phyloP scores from a whole-genome alignment of 2,888 invertebrate genomes.

The Sepioteuthis lessoniana region DNA sequence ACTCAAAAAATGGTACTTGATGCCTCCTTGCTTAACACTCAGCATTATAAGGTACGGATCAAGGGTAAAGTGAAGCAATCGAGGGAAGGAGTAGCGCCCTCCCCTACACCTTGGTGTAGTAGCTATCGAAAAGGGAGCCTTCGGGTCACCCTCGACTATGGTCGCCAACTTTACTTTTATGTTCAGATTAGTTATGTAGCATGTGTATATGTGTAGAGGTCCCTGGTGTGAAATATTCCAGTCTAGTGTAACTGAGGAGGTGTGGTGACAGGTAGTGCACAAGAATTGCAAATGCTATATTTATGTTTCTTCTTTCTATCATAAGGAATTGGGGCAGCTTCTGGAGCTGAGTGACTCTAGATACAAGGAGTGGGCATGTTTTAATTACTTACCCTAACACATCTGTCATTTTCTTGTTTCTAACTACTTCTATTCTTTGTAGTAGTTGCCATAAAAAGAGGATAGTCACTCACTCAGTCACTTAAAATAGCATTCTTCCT shows the following conservation, averaged over 20 bases:
- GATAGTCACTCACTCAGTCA: not conserved
- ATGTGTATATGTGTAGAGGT: not conserved
- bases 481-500: slow-evolving; percentile 13
- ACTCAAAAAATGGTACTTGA: no score
- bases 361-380: slow-evolving; percentile 4
- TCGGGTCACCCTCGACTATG: no score
- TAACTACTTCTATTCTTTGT: not conserved
- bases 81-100: no score
- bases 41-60: no score
- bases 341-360: not conserved
- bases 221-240: not conserved
- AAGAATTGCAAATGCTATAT: not conserved
- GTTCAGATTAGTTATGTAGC: not conserved
- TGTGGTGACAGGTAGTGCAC: not conserved
- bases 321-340: not conserved
- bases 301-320: not conserved
- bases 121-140: no score
- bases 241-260: not conserved
- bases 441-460: not conserved
- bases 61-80: no score
- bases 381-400: slow-evolving; percentile 33
- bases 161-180: no score
- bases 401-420: not conserved
- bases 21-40: no score
- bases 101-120: no score